Conservation (phyloP, 1,140 invertebrate species). For the Diachasma alloeum region DNA sequence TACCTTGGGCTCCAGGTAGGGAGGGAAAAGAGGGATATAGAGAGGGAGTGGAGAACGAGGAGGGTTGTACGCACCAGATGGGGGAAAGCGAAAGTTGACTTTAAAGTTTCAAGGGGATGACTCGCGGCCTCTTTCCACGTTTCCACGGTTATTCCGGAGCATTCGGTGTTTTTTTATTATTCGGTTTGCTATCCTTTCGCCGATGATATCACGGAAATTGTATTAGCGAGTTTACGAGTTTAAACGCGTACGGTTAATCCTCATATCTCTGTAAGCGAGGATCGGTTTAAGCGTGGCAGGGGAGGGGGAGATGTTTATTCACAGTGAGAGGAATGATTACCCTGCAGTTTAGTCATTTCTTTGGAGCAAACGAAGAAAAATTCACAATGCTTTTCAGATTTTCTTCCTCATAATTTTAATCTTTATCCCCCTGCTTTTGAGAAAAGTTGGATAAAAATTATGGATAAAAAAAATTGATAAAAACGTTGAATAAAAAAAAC, state of each 20-base stretch:
- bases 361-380: too few species aligned
- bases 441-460: too few species aligned
- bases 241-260: not conserved
- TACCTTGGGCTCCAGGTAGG: constrained; percentile 49
- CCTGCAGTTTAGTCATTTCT: too few species aligned
- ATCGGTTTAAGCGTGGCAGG: not conserved
- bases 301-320: too few species aligned
- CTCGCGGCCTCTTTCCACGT: constrained; percentile 27
- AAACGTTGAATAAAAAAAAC: too few species aligned
- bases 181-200: constrained; percentile 9
- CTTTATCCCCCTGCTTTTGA: too few species aligned
- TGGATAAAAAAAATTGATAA: too few species aligned
- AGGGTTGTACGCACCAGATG: constrained; percentile 3
- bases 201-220: constrained; percentile 17
- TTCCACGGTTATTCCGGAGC: not conserved
- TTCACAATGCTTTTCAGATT: too few species aligned
- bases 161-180: constrained; percentile 2
- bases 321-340: not conserved
- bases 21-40: constrained; percentile 28
- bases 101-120: constrained; percentile 58
- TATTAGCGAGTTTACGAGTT: constrained; percentile 31
- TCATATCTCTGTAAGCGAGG: not conserved
- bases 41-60: constrained; percentile 24
- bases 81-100: constrained; percentile 57
- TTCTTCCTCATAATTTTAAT: too few species aligned